Evolutionary conservation across 2,888 invertebrate genomes (phyloP).

Genomic region (Agrochola lychnidis): DNA sequence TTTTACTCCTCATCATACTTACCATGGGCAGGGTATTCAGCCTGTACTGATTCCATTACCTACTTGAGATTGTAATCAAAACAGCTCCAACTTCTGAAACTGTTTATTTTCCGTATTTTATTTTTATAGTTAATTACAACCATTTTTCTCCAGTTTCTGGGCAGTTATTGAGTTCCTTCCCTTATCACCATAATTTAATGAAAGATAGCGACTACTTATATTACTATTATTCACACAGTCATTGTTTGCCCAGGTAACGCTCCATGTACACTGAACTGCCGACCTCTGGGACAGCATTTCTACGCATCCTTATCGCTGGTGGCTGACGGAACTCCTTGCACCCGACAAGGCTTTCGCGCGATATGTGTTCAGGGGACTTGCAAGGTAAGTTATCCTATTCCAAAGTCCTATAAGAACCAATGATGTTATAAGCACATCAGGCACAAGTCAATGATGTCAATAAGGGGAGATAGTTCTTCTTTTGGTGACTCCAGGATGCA

Average conservation of each 20-base stretch:
- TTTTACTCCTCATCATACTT: not conserved
- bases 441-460: not conserved
- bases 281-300: conserved; percentile 95
- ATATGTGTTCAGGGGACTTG: conserved; percentile 95
- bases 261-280: conserved; percentile 95
- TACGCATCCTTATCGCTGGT: conserved; percentile 96
- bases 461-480: not conserved
- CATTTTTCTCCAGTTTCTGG: not conserved
- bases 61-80: not conserved
- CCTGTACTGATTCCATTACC: not conserved
- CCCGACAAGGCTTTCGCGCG: conserved; percentile 91
- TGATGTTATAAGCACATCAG: not conserved
- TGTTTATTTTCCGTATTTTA: not conserved
- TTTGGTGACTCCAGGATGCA: not conserved
- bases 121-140: not conserved
- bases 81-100: not conserved
- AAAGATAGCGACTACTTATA: not conserved
- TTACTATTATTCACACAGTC: not conserved
- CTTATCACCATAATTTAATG: not conserved
- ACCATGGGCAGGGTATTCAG: not conserved
- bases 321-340: conserved; percentile 95
- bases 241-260: conserved; percentile 77
- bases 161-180: not conserved
- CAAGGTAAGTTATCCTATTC: conserved; percentile 91
- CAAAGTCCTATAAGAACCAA: not conserved